Base-by-base conservation (phyloP, 2,797 vertebrate genomes). In the Crenichthys baileyi region DNA sequence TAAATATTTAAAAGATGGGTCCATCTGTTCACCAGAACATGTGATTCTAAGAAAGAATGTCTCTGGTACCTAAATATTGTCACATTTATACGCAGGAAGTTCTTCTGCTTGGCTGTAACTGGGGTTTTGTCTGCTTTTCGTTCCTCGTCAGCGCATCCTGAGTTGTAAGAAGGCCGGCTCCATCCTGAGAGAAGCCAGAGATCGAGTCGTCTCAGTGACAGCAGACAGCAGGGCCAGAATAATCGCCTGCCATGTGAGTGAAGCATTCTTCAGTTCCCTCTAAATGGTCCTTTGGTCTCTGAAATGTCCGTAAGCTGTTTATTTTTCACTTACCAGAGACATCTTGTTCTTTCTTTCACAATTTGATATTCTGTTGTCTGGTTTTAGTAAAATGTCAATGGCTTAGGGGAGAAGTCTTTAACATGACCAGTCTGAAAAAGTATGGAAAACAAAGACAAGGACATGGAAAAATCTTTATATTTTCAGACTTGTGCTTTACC, bases 181-280 rank as follows among this genome's bases (percentile, higher is more conserved):
- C 82, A 85, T 99, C 87, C 95, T 99, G 91, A 93, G 98, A 79
- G 96, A 98, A 85, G 96, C 97, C 89, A 95, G 97, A 81, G 97
- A 98, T 83, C 89, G 98, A 60, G 93, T 99, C 11, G 97, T 99
- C 63, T 97, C 95, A 2, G 92, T 99, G 76, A 92, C 94, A 0
- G 79, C 95, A 0, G 98, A 99, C 88, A 31, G 24, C 70, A 97
- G 87, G 1, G 95, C 95, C 89, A 94, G 95, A 88, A 90, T 98
- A 85, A 81, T 99, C 77, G 97, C 96, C 72, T 99, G 98, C 86
- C 98, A 99, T 0, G 98, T 99, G 93, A 97, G 98, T 97, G 76
- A 16, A 0, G 1, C 4, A 8, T 46, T 26, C 5, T n/a, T 24
- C 46, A 11, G 6, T 22, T 3, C 18, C 16, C 53, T 41, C 63